These are phyloP conservation scores for Rhaphigaster nebulosa DNA, from an alignment of 2,888 invertebrate genomes.

Conservation along the genomic window DNA sequence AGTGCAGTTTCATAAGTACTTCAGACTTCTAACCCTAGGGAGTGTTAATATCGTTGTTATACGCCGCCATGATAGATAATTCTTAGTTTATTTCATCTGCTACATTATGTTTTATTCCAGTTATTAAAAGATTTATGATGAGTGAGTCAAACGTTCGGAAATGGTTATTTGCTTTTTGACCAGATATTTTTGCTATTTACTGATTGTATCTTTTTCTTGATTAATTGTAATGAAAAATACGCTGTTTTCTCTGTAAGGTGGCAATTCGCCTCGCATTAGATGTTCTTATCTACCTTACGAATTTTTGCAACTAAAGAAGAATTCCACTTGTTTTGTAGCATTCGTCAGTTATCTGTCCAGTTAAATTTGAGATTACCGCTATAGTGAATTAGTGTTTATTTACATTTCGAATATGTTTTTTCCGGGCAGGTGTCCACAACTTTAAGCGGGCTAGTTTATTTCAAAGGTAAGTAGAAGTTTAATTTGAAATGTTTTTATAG, in stretches of 20 bases:
- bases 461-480: conserved; percentile 6
- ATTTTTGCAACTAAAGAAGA: not conserved
- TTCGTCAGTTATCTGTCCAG: not conserved
- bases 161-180: conserved; percentile 19
- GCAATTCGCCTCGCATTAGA: conserved; percentile 3
- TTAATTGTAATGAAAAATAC: not conserved
- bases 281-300: conserved; percentile 41
- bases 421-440: conserved; percentile 46
- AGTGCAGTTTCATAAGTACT: not conserved
- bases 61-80: conserved; percentile 59
- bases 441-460: conserved; percentile 36
- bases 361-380: not conserved
- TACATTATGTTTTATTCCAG: conserved; percentile 38
- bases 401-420: conserved; percentile 45
- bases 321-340: not conserved
- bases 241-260: conserved; percentile 23
- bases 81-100: conserved; percentile 54
- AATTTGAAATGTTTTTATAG: not conserved
- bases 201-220: not conserved
- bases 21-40: conserved; percentile 5
- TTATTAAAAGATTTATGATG: conserved; percentile 45
- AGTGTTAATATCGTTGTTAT: conserved; percentile 51
- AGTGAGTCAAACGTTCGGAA: not conserved
- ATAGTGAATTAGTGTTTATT: conserved; percentile 4
- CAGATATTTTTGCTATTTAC: not conserved